Percentiles rank a stretch among this genome's conserved stretches.
Evolutionary conservation across 2,888 invertebrate species (phyloP).

Genomic region (Ptilodon capucinus): DNA sequence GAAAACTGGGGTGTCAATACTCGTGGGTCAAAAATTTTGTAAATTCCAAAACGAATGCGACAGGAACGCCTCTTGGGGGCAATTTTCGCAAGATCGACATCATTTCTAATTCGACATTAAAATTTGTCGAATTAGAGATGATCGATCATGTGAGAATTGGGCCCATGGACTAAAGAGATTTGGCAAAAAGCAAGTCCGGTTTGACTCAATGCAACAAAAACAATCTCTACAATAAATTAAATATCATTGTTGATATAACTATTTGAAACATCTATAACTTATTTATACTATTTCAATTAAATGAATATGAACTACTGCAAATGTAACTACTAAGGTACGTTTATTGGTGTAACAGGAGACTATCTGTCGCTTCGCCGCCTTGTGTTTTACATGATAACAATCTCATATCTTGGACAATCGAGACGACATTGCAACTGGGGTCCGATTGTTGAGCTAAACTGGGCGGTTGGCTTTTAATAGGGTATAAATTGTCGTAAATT

Average conservation of each 20-base stretch:
- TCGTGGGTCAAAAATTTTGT: no score
- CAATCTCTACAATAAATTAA: neutral
- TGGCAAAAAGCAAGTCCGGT: no score
- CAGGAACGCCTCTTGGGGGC: no score
- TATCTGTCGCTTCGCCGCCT: slow-evolving; percentile 18
- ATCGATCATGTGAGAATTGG: no score
- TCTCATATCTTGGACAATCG: slow-evolving; percentile 53
- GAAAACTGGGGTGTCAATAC: no score
- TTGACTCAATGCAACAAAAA: no score
- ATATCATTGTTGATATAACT: neutral
- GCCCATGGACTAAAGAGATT: no score
- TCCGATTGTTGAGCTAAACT: slow-evolving; percentile 51
- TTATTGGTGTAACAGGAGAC: slow-evolving; percentile 16
- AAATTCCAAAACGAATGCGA: no score
- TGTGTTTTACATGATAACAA: slow-evolving; percentile 43
- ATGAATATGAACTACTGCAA: slow-evolving; percentile 17
- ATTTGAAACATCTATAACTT: slow-evolving; percentile 1
- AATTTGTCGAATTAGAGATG: no score
- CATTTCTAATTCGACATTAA: no score
- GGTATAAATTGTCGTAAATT: slow-evolving; percentile 7
- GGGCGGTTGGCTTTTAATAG: slow-evolving; percentile 49
- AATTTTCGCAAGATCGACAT: no score
- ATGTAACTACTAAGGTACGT: slow-evolving; percentile 13
- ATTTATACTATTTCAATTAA: slow-evolving; percentile 4
- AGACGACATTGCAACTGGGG: slow-evolving; percentile 43